Evolutionary conservation across 2,113 vertebrate genomes (phyloP), one percentile per base, ranked within the genome.

Genomic region (Heliornis fulica): DNA sequence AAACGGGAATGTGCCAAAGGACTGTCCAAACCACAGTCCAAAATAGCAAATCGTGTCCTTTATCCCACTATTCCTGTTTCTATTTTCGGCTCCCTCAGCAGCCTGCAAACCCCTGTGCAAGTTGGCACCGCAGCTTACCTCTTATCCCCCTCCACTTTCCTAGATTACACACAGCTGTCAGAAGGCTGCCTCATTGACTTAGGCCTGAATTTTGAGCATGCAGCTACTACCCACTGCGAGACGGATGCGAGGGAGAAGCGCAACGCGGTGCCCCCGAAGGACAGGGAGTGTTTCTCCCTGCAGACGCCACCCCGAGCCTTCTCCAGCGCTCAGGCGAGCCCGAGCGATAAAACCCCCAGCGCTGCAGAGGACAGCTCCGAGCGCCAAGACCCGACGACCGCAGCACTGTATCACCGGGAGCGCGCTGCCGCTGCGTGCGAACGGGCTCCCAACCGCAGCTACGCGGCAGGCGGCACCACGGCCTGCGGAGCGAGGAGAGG

Each of bases 201-300:
- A 23, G 9, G 16, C 3, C 0, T 10, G 9, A 40, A 34, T 70
- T 59, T n/a, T 16, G 4, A 22, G 14, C 6, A 2, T 0, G 51
- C 0, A 38, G 40, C 72, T 36, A 15, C 54, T n/a, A n/a, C 17
- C 31, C 3, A 2, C 5, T 1, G 2, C 1, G 13, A 0, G 8
- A 54, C n/a, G n/a, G 31, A 34, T 0, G 2, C 6, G 3, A 5
- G 13, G 6, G 7, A 22, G 4, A 19, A 40, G 11, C 0, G 1
- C 77, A 3, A 26, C 5, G 25, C 26, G 26, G 51, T 4, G 41
- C 13, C 28, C 16, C 32, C 3, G 29, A 22, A 25, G 26, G 10
- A 3, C 51, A 43, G 16, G 13, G n/a, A 8, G 4, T 4, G 3
- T 5, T 19, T 31, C 34, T 25, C 50, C 56, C 29, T 4, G 7